Evolutionary conservation across 1,140 invertebrate genomes (phyloP).

Genomic region (Atopsyche davidsoni): DNA sequence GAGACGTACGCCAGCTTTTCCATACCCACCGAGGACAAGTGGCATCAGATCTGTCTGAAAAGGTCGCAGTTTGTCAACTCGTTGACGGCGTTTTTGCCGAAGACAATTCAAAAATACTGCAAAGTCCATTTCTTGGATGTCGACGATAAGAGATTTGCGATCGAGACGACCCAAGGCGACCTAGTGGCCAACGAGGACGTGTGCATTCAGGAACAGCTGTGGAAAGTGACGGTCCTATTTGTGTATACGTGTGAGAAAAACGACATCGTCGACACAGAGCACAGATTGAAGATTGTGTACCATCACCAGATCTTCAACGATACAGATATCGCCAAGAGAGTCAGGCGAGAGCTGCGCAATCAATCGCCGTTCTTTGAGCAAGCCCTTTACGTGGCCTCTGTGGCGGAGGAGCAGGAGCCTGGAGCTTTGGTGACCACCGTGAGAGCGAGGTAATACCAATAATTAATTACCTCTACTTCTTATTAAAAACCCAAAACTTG

Average conservation of each 20-base stretch:
- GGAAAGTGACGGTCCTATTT: slow-evolving; percentile 71
- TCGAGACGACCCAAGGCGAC: slow-evolving; percentile 72
- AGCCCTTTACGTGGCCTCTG: slow-evolving; percentile 75
- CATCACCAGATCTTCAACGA: slow-evolving; percentile 76
- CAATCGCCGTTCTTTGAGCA: slow-evolving; percentile 82
- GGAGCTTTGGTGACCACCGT: slow-evolving; percentile 76
- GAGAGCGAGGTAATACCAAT: slow-evolving; percentile 64
- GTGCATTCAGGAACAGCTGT: slow-evolving; percentile 72
- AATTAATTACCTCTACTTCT: too few species aligned
- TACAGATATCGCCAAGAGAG: slow-evolving; percentile 68
- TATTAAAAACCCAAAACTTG: too few species aligned
- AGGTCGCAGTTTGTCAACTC: slow-evolving; percentile 74
- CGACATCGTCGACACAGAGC: slow-evolving; percentile 67
- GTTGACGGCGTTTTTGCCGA: slow-evolving; percentile 66
- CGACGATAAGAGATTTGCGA: slow-evolving; percentile 68
- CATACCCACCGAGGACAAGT: slow-evolving; percentile 70
- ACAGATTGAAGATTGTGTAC: slow-evolving; percentile 73
- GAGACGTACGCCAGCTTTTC: slow-evolving; percentile 78
- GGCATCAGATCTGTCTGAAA: slow-evolving; percentile 70
- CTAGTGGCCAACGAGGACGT: slow-evolving; percentile 72
- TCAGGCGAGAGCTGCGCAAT: slow-evolving; percentile 69
- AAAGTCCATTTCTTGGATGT: slow-evolving; percentile 70
- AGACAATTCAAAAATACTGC: slow-evolving; percentile 64
- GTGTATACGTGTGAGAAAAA: slow-evolving; percentile 58
- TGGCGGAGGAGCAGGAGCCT: slow-evolving; percentile 84